These are phyloP conservation scores for Leucophenga varia DNA, from an alignment of 1,140 invertebrate genomes.

Conservation along the genomic window DNA sequence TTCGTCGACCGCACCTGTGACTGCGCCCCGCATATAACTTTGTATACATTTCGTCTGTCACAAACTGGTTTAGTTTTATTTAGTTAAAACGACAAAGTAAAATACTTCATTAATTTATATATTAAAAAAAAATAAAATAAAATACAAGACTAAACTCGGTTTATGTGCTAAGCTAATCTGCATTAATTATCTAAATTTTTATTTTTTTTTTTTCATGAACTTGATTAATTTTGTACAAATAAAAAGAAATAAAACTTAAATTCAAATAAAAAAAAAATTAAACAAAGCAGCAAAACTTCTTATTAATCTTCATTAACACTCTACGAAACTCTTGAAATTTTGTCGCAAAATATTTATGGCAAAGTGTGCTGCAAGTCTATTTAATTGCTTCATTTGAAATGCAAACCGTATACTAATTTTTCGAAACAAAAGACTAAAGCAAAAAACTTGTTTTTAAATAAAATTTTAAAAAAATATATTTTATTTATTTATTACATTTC, in stretches of 20 bases:
- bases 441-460: conserved; percentile 41
- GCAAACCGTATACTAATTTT: conserved; percentile 20
- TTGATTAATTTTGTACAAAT: conserved; percentile 40
- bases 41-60: neutral
- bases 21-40: too few relatives aligned
- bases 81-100: neutral
- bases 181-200: conserved; percentile 42
- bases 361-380: conserved; percentile 45
- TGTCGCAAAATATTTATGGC: conserved; percentile 37
- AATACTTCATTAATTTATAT: conserved; percentile 11
- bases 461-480: too few relatives aligned
- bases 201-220: neutral
- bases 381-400: conserved; percentile 26
- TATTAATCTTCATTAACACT: conserved; percentile 44
- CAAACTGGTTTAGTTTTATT: conserved; percentile 33
- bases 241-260: conserved; percentile 7
- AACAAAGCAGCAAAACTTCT: conserved; percentile 9
- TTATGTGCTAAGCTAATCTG: conserved; percentile 34
- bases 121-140: neutral
- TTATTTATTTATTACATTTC: too few relatives aligned
- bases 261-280: conserved; percentile 10
- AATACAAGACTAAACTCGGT: too few relatives aligned
- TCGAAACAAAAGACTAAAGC: conserved; percentile 37
- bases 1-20: neutral
- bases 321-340: too few relatives aligned